Base-by-base conservation (phyloP, 2,888 invertebrate genomes). In the Drosophila mimetica region DNA sequence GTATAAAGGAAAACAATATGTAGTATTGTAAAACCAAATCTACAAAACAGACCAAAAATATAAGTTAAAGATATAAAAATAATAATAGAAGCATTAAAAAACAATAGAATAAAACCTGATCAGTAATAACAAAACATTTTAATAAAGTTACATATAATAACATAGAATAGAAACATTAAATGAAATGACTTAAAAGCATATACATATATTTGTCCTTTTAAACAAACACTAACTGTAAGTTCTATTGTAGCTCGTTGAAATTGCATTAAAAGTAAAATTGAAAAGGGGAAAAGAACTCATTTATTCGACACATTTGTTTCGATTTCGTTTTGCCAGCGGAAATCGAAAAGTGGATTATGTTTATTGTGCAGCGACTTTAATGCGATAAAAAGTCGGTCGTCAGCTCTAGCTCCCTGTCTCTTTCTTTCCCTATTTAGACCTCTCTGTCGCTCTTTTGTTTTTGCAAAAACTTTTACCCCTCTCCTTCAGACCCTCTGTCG, bases 401-500 rank as follows among this genome's bases (percentile, higher is more conserved):
- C 60, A 22, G 30, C 44, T 50, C 18, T 16, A n/a, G 60, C 58
- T 20, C 46, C 32, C 2, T 9, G 5, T 4, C 57, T 32, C 14
- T 18, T 18, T 32, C 13, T 20, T 30, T 39, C 51, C 3, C 20
- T 16, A 20, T 20, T n/a, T 20, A 1, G 13, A 41, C 25, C 42
- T 28, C 42, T 32, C 20, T 13, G 9, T 41, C n/a, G 16, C 22
- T 14, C 39, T 11, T 34, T 36, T 39, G 54, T 47, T 42, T 37
- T 20, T 64, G 37, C 34, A 52, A 70, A 65, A 80, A 77, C 75
- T 77, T 80, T 83, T 50, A 22, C 48, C 13, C 14, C 11, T 18
- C 18, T 9, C 75, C 75, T 77, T 80, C 37, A 6, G 36, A n/a
- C 7, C 54, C 52, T 34, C 20, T 28, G 14, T 54, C 61, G 64